phyloP scores from a whole-genome alignment of 2,797 vertebrate genomes.

The Pseudochirops corinnae region DNA sequence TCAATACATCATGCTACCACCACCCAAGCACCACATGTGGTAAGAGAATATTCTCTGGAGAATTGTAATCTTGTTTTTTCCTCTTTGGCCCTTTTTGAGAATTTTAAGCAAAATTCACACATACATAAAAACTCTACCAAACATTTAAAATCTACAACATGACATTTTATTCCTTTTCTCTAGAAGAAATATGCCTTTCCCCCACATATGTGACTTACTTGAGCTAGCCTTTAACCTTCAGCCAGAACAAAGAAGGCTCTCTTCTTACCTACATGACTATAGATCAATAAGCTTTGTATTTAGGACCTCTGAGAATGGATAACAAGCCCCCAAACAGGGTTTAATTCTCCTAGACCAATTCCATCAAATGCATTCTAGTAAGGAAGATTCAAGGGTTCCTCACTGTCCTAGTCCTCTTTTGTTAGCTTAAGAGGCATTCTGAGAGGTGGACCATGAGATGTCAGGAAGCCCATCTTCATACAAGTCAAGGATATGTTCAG shows the following conservation, averaged over 20 bases:
- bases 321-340: neutral
- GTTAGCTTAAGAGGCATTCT: neutral
- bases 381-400: neutral
- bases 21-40: neutral
- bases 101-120: neutral
- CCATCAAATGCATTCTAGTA: neutral
- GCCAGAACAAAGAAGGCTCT: too few species aligned
- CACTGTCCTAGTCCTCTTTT: neutral
- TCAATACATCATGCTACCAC: neutral
- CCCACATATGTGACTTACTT: neutral
- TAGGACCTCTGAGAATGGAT: neutral
- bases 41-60: neutral
- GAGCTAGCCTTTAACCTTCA: too few species aligned
- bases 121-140: neutral
- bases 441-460: neutral
- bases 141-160: neutral
- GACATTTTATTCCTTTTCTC: neutral
- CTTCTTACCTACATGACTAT: too few species aligned
- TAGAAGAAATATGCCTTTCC: neutral
- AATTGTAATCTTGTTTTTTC: neutral
- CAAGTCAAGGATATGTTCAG: neutral
- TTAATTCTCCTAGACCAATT: neutral
- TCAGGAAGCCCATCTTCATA: neutral
- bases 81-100: neutral
- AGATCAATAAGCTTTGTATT: neutral